These are phyloP conservation scores for Eristalinus aeneus DNA, from an alignment of 2,888 invertebrate genomes.

Conservation along the genomic window DNA sequence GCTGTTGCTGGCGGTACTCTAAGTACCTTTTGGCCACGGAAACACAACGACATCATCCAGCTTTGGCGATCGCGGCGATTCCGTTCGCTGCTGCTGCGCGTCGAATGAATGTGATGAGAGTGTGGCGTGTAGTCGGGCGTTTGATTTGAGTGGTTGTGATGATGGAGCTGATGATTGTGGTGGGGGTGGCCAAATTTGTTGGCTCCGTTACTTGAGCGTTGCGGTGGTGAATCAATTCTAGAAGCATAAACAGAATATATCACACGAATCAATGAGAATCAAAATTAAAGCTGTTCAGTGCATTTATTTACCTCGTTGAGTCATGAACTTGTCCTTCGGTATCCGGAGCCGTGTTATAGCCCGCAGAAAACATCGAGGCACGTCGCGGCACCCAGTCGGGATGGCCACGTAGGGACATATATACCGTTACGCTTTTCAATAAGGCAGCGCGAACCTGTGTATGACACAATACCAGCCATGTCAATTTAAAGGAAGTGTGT, in stretches of 20 bases:
- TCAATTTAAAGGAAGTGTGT: background rate
- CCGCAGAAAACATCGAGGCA: constrained; percentile 79
- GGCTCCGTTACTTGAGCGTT: constrained; percentile 71
- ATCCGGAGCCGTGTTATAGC: constrained; percentile 79
- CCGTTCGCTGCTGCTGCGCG: constrained; percentile 20
- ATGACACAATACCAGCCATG: too few relatives aligned
- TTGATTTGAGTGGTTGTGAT: constrained; percentile 61
- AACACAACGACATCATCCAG: constrained; percentile 78
- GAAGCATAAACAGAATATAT: background rate
- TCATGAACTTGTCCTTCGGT: constrained; percentile 77
- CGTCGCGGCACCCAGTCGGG: constrained; percentile 79
- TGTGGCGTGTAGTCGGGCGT: constrained; percentile 47
- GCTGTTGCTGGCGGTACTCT: constrained; percentile 79
- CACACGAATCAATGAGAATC: background rate
- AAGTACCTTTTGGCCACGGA: constrained; percentile 80
- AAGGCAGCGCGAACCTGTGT: constrained; percentile 81
- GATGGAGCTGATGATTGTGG: constrained; percentile 56
- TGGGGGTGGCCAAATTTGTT: constrained; percentile 29
- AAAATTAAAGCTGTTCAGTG: background rate
- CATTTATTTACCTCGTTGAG: constrained; percentile 73
- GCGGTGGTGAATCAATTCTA: constrained; percentile 75
- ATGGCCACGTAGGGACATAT: constrained; percentile 80
- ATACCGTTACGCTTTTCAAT: constrained; percentile 80
- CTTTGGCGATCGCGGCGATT: constrained; percentile 72
- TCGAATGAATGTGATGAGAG: constrained; percentile 56